Base-by-base conservation (phyloP, 1,140 invertebrate genomes). In the Dreissena rostriformis region DNA sequence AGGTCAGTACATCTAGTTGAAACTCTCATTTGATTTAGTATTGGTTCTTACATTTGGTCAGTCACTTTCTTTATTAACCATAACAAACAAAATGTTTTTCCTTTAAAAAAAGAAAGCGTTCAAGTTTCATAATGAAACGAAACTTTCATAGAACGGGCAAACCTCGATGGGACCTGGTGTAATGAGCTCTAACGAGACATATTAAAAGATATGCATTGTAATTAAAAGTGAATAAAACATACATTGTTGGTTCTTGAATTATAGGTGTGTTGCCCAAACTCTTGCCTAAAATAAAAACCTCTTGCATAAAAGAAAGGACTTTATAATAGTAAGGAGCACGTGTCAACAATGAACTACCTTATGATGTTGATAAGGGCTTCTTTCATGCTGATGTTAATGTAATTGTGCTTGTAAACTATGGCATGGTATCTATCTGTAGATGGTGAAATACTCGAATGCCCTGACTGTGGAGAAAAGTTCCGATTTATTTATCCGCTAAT, bases 381-480 rank as follows among this genome's bases (percentile, higher is more conserved):
- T n/a, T n/a, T n/a, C n/a, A n/a, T n/a, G n/a, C n/a, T n/a, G n/a
- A n/a, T n/a, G n/a, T n/a, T n/a, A n/a, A n/a, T n/a, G n/a, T n/a
- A n/a, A n/a, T n/a, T n/a, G n/a, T n/a, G n/a, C n/a, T n/a, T n/a
- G n/a, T n/a, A n/a, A n/a, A n/a, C n/a, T n/a, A n/a, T n/a, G n/a
- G n/a, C n/a, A n/a, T n/a, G n/a, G n/a, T n/a, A n/a, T n/a, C 19
- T 57, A 14, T 57, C 53, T 57, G 53, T 19, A 57, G 53, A 57
- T 57, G 53, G 53, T 57, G 53, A 57, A 12, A 28, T 86, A 84
- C 26, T 92, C 15, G 85, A 86, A 24, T 93, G 92, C 71, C 85
- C 88, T 17, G 77, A 86, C 15, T 93, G 92, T 78, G 88, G 89
- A 39, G 89, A 92, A 75, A 87, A 82, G 22, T 93, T 92, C 74